Base-by-base conservation (phyloP, 2,113 vertebrate genomes). In the Stomatorhinus ivindoensis region DNA sequence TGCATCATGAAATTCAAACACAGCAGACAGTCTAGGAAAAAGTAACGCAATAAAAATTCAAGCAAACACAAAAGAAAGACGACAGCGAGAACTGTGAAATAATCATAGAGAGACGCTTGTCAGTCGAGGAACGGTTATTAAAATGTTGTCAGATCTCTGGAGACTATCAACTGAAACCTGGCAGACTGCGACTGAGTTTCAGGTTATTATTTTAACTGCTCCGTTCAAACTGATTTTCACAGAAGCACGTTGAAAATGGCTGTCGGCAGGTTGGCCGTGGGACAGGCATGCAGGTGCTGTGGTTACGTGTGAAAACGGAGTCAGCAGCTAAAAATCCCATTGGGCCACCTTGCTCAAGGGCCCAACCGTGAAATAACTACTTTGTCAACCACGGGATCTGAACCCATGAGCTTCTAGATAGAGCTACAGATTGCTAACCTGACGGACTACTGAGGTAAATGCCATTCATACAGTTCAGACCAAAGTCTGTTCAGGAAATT, bases 401-500 rank as follows among this genome's bases (percentile, higher is more conserved):
- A 69, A 31, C 10, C 9, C 61, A 69, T 31, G n/a, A 31, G n/a
- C 61, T 69, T 69, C 61, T 13, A 27, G 61, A 69, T 2, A 69
- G 9, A 69, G 27, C 8, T 3, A 69, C n/a, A 69, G 9, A 69
- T 3, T 31, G 58, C 8, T 27, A 65, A 65, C 24, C 8, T 27
- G 3, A 65, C 0, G 9, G 58, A 11, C 58, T 11, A 65, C 90
- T 46, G 47, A 86, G 76, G 17, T 53, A 55, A 61, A 90, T 76
- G 87, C 89, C 91, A 89, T 89, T 80, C 82, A 89, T 86, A 90
- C 19, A 90, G 88, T 89, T 90, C 86, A 91, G 35, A 90, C 15
- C 55, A 89, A 91, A 80, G 87, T 89, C 90, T 80, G 87, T 31
- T 11, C 3, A 69, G 61, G n/a, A 69, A 13, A 69, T 69, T 69